Base-by-base conservation (phyloP, 1,140 invertebrate genomes). In the Pinna nobilis region DNA sequence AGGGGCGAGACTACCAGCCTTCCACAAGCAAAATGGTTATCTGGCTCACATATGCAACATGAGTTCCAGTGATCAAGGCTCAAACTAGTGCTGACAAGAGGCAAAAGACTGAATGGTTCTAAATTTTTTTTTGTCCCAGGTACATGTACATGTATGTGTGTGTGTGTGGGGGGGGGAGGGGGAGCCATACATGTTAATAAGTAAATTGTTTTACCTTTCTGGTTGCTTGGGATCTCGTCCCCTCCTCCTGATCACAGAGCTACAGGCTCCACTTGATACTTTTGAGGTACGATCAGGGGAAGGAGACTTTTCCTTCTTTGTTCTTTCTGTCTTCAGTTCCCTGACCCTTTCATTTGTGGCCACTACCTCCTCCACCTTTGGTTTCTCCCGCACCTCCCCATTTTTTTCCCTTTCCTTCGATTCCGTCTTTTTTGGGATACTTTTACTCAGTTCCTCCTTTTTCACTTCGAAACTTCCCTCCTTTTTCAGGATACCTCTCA, bases 391-490 rank as follows among this genome's bases (percentile, higher is more conserved):
- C 15, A 60, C 67, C 2, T 70, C 67, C 13, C 65, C 39, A 4
- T 32, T 25, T 37, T 53, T 65, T 65, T 77, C 73, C 66, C 73
- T 72, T 65, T 63, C 64, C 39, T 82, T 82, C 69, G 81, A 80
- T 25, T 65, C 78, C 37, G 70, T 73, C 25, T 82, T 78, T 55
- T 78, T 81, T 61, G 78, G 77, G 3, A 82, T 61, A 57, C 80
- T 77, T 60, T 76, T 70, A 68, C 57, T 65, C n/a, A 67, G 51
- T 61, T 78, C 76, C 75, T 92, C 92, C 39, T 80, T 77, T 37
- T 73, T 70, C 30, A 68, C 63, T 49, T 84, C 84, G 76, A 84
- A 82, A 53, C 76, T 82, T 61, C 76, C 72, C 20, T 84, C 81
- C 41, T 79, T 83, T 72, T 84, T 84, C 9, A 84, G 65, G 53